Evolutionary conservation across 2,113 vertebrate genomes (phyloP).

Genomic region (Mesocricetus auratus): DNA sequence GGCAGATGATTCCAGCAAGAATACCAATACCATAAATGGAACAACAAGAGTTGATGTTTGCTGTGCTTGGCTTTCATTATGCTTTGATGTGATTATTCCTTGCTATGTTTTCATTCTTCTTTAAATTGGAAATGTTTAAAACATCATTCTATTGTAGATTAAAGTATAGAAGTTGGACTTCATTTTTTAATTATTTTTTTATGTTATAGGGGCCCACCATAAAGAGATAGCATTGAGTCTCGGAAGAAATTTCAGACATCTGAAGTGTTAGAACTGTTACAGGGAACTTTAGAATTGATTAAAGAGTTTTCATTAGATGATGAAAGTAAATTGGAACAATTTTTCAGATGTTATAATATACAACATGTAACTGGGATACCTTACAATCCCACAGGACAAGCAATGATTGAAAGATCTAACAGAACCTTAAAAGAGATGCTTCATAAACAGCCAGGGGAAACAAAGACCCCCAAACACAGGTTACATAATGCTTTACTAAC

Average conservation of each 20-base stretch:
- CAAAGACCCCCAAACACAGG: no score
- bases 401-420: no score
- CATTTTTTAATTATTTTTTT: neutral
- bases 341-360: no score
- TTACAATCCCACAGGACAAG: no score
- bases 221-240: neutral
- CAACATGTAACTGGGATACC: no score
- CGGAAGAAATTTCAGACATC: neutral
- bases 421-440: no score
- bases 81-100: neutral
- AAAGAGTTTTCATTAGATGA: neutral
- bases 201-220: neutral
- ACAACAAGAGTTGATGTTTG: rapidly evolving
- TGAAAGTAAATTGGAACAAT: no score
- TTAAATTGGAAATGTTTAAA: neutral
- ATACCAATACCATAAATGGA: neutral
- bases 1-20: neutral
- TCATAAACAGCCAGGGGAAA: no score
- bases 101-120: neutral
- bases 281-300: no score
- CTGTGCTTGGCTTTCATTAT: neutral
- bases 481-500: no score
- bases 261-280: neutral
- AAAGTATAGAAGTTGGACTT: neutral
- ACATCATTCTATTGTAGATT: neutral